phyloP scores from a whole-genome alignment of 1,140 invertebrate species.

The Acromyrmex charruanus region DNA sequence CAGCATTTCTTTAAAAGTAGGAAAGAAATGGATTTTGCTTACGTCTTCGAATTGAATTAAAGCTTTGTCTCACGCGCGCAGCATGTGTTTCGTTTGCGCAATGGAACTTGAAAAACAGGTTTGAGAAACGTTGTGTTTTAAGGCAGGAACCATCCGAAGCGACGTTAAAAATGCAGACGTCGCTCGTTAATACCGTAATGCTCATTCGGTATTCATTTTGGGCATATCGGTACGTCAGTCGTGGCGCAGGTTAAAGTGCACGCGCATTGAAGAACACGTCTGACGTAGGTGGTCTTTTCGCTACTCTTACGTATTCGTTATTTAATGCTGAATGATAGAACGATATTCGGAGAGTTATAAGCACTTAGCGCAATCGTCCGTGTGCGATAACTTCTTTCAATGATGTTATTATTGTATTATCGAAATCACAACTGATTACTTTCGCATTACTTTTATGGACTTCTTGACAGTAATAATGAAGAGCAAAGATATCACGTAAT shows the following conservation, averaged over 20 bases:
- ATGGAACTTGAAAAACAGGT: constrained; percentile 55
- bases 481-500: background rate
- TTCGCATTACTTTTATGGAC: constrained; percentile 1
- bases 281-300: constrained; percentile 42
- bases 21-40: background rate
- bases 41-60: background rate
- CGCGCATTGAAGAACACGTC: background rate
- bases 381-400: constrained; percentile 13
- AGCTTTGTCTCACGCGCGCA: constrained; percentile 1
- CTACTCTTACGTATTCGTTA: constrained; percentile 38
- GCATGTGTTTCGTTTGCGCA: constrained; percentile 30
- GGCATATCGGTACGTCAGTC: background rate
- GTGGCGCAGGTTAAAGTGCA: constrained; percentile 30
- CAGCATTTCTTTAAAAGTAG: no score
- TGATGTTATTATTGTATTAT: constrained; percentile 28
- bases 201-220: constrained; percentile 51
- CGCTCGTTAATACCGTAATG: constrained; percentile 46
- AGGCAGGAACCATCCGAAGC: constrained; percentile 38
- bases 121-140: constrained; percentile 34
- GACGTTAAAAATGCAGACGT: constrained; percentile 49
- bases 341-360: background rate
- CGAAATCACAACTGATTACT: background rate
- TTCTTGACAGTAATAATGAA: constrained; percentile 10
- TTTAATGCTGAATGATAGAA: constrained; percentile 26
- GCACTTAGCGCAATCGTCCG: constrained; percentile 18